Percentiles rank a stretch among this genome's conserved stretches.
phyloP scores from a whole-genome alignment of 2,797 vertebrate species.

The Macroramphosus scolopax region DNA sequence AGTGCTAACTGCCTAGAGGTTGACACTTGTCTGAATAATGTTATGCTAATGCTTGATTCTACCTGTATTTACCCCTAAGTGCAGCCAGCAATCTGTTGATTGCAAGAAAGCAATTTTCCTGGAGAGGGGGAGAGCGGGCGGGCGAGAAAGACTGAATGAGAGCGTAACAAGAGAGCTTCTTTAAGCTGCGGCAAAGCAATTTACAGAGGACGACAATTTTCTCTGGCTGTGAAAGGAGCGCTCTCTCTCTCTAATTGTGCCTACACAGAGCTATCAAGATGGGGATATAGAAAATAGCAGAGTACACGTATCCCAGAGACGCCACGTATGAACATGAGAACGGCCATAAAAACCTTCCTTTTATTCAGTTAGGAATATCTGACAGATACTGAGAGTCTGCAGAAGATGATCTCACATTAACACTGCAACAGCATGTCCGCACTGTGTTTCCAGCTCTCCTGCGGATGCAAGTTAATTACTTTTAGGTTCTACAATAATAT shows the following conservation, averaged over 20 bases:
- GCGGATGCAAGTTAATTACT: constrained; percentile 20
- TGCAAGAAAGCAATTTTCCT: constrained; percentile 77
- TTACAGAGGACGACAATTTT: constrained; percentile 76
- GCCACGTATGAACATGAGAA: constrained; percentile 37
- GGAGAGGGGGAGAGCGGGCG: constrained; percentile 51
- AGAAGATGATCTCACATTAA: constrained; percentile 9
- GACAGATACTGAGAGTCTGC: not conserved
- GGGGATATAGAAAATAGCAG: constrained; percentile 58
- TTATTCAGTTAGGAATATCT: constrained; percentile 28
- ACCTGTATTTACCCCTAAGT: constrained; percentile 82
- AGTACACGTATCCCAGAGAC: constrained; percentile 39
- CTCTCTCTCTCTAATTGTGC: constrained; percentile 72
- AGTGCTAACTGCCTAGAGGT: constrained; percentile 61
- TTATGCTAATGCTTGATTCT: constrained; percentile 78
- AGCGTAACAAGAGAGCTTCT: constrained; percentile 74
- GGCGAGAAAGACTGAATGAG: constrained; percentile 59
- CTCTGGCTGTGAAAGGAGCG: constrained; percentile 71
- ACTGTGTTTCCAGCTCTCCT: no score
- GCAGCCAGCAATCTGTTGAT: constrained; percentile 78
- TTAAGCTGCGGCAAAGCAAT: constrained; percentile 76
- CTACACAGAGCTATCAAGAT: constrained; percentile 59
- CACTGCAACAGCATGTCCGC: no score
- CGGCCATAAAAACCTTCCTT: constrained; percentile 30
- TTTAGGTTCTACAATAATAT: constrained; percentile 33
- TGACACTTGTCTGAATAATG: constrained; percentile 81